phyloP scores from a whole-genome alignment of 1,140 invertebrate genomes.

The Muscidifurax raptorellus region DNA sequence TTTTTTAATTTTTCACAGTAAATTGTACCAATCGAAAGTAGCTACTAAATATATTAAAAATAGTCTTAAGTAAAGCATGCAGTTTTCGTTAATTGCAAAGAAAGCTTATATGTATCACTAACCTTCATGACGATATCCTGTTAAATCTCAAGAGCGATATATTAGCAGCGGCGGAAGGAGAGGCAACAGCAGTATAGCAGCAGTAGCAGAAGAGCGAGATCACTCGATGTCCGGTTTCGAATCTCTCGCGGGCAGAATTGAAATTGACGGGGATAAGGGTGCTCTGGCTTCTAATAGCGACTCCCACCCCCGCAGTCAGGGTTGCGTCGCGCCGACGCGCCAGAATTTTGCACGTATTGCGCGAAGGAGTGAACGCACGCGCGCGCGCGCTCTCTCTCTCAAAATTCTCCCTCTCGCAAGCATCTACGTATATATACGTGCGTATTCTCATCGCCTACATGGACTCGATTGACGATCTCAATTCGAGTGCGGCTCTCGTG shows the following conservation, averaged over 20 bases:
- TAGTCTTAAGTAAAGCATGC: no score
- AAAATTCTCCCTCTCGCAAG: neutral
- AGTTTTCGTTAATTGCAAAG: no score
- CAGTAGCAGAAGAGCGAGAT: neutral
- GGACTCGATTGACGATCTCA: no score
- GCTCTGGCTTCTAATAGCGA: conserved; percentile 13
- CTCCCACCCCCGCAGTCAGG: neutral
- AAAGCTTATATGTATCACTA: neutral
- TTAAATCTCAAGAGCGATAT: neutral
- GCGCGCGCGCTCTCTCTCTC: neutral
- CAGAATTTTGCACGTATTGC: neutral
- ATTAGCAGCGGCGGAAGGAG: neutral
- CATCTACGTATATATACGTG: neutral
- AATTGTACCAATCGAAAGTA: no score
- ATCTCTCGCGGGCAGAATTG: conserved; percentile 28
- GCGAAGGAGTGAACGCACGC: neutral
- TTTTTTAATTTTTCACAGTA: no score
- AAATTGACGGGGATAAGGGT: conserved; percentile 27
- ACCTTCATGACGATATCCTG: neutral
- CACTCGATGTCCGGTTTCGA: conserved; percentile 16
- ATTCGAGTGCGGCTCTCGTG: no score
- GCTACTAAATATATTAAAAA: no score
- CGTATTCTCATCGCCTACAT: no score
- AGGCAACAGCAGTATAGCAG: neutral
- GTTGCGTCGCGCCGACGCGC: neutral